Evolutionary conservation across 2,113 vertebrate species (phyloP), one percentile per base, ranked within the genome.

Genomic region (Tamias sibiricus): DNA sequence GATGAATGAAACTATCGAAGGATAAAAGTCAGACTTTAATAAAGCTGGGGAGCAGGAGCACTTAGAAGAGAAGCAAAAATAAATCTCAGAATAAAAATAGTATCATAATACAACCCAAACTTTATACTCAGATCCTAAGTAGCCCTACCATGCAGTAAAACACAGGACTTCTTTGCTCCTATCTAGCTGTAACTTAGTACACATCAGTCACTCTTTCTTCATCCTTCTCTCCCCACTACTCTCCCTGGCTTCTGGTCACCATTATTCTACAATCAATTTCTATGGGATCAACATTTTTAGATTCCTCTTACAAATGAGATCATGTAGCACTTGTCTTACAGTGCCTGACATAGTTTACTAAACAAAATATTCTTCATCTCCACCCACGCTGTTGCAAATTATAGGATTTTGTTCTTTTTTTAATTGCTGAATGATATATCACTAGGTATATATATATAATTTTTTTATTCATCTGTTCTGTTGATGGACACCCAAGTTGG

Each of bases 51-150:
- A 84, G 9, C 6, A 30, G 49, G 44, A 32, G 1, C 40, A 54
- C 69, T 30, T 76, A 76, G 47, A 86, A 87, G 47, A 92, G 40
- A 97, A 74, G 37, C 49, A 87, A 94, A 81, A 49, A 35, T n/a
- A 49, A 88, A 47, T 44, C 14, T 91, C 47, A 75, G 62, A 62
- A 20, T 19, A 77, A 83, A 30, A 72, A 37, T 11, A 32, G 20
- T 77, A 37, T 40, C 37, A 49, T 83, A 68, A 90, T 68, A 74
- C 62, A 87, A 72, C 47, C 12, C 6, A 37, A n/a, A 82, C 26
- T 94, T 95, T 82, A 57, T 84, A 80, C 8, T 84, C 26, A 42
- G 49, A 30, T 68, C 57, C n/a, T 83, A 40, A 47, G 12, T 52
- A 80, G 30, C 16, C 28, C 8, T 64, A 30, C 49, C 9, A 3